phyloP scores from a whole-genome alignment of 2,888 invertebrate species.

The Oxytorus armatus region DNA sequence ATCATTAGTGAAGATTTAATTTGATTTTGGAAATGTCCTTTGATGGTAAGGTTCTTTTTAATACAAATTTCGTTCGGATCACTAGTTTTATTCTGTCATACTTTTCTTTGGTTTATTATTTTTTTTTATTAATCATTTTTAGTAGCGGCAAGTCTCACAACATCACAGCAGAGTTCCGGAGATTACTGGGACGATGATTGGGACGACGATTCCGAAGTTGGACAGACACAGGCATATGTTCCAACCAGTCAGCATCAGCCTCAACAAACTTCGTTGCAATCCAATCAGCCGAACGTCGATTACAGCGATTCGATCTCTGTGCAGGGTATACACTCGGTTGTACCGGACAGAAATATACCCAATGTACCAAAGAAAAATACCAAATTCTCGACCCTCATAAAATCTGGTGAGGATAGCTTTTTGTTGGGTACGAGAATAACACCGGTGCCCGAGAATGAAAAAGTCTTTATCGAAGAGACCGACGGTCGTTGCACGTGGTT shows the following conservation, averaged over 20 bases:
- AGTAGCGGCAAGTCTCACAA: constrained; percentile 69
- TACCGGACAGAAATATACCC: constrained; percentile 85
- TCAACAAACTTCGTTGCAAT: constrained; percentile 74
- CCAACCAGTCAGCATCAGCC: constrained; percentile 84
- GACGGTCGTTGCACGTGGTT: constrained; percentile 92
- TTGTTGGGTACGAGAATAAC: constrained; percentile 91
- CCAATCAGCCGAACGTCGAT: constrained; percentile 68
- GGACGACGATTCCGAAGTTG: constrained; percentile 94
- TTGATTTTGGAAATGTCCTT: no score
- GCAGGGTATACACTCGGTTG: constrained; percentile 87
- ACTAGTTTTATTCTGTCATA: no score
- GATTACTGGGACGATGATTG: constrained; percentile 95
- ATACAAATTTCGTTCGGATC: no score
- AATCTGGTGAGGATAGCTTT: constrained; percentile 95
- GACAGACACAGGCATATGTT: constrained; percentile 85
- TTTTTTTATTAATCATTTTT: not conserved
- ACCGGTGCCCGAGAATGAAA: constrained; percentile 89
- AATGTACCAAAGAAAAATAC: constrained; percentile 89
- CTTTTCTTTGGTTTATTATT: not conserved
- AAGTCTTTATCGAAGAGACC: constrained; percentile 89
- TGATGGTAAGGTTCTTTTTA: no score
- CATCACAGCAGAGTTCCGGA: constrained; percentile 85
- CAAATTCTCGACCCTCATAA: constrained; percentile 95
- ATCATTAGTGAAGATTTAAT: no score
- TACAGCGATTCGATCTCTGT: constrained; percentile 84